Base-by-base conservation (phyloP, 2,113 vertebrate genomes). In the Plecotus auritus region DNA sequence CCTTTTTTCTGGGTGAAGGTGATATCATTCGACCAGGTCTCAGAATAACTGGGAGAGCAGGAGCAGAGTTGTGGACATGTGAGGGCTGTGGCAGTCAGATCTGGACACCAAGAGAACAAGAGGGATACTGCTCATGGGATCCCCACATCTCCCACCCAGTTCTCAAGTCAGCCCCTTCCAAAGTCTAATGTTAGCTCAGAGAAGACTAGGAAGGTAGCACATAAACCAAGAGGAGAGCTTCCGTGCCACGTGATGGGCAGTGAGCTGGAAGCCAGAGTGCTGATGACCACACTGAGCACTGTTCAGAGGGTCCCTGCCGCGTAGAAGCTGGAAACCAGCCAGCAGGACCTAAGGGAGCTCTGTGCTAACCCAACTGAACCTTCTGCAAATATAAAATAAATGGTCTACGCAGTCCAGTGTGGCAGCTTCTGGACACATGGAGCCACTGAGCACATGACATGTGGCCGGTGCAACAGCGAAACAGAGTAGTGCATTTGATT, bases 201-300 rank as follows among this genome's bases (percentile, higher is more conserved):
- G 28, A 26, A 77, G 12, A 56, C 37, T 56, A 70, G 42, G 28
- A 78, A 84, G 26, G 32, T 45, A 49, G 28, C 18, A 42, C 26
- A 4, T 14, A 26, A 85, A 47, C 28, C 51, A 61, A 59, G 18
- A 72, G 22, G 64, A 14, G 32, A 30, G 1, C 9, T 20, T 49
- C 32, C 28, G 4, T 0, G 5, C 1, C 5, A 0, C 0, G n/a
- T 26, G 26, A 10, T n/a, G 32, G 11, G 28, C 45, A 32, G 9
- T n/a, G 14, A 69, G 42, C 49, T 56, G 35, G 2, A 10, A 2
- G 14, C 35, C n/a, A 4, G n/a, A 42, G 40, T 8, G 2, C 3
- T 28, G 22, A 13, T 1, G 9, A n/a, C 26, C 42, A 14, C 16
- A 6, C 7, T 17, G 59, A 22, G 16, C 5, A 3, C 37, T 4